Evolutionary conservation across 1,140 invertebrate species (phyloP), one percentile per base, ranked within the genome.

Genomic region (Euura saliciscinereae): DNA sequence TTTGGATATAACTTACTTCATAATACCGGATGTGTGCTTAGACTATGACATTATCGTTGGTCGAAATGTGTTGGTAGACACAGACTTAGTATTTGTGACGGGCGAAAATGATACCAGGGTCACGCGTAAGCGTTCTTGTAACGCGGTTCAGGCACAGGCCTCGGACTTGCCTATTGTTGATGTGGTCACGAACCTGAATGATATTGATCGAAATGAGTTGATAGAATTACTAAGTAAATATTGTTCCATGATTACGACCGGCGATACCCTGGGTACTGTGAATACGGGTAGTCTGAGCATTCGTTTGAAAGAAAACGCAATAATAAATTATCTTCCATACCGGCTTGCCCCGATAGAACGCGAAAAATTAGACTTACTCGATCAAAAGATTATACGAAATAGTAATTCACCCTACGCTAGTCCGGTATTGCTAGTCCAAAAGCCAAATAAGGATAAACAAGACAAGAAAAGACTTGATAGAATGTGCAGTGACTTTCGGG

Each of bases 271-370:
- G 5, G 13, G 8, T n/a, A 59, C 51, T 6, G 6, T 59, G 8
- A 59, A 59, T n/a, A 59, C 10, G 8, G 51, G 8, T 3, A n/a
- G 13, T 11, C 51, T 59, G 8, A 59, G 72, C 70, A 71, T 82
- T 8, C 10, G 72, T 43, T 68, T 80, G 72, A 80, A 77, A 79
- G 76, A 78, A 69, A 75, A 75, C 46, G 75, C 82, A 79, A 76
- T 76, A 66, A 68, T 79, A 76, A 74, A 71, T 74, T 78, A 80
- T 73, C 70, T 75, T 66, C 81, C 79, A 43, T 77, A 73, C 73
- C 75, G 75, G 6, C 65, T 82, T 46, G 76, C 80, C 28, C 71
- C 71, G 2, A 51, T 70, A 10, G 78, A 83, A 72, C 71, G 74
- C 46, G 67, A 78, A 45, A 73, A 73, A 6, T 76, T 85, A 46